Percentiles rank a stretch among this genome's conserved stretches.
Conservation (phyloP, 2,888 invertebrate species). For the Tholera decimalis region DNA sequence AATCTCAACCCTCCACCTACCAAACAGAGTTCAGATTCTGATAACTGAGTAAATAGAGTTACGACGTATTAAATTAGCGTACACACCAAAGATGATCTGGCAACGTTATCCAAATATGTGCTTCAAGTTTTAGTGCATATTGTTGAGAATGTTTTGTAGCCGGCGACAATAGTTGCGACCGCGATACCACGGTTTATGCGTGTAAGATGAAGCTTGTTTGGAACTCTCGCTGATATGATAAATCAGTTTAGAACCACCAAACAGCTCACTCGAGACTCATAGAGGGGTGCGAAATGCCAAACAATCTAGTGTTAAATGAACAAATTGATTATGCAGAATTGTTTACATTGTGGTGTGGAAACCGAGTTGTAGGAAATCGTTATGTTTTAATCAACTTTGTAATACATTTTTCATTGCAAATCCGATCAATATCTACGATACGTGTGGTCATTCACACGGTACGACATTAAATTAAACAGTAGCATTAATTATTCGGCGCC, state of each 20-base stretch:
- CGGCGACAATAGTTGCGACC: slow-evolving; percentile 75
- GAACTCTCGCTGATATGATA: slow-evolving; percentile 88
- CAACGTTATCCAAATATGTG: slow-evolving; percentile 84
- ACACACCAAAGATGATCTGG: slow-evolving; percentile 75
- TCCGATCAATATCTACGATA: slow-evolving; percentile 24
- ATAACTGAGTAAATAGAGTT: slow-evolving; percentile 56
- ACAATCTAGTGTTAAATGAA: slow-evolving; percentile 86
- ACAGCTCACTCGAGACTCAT: slow-evolving; percentile 86
- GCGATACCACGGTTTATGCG: slow-evolving; percentile 89
- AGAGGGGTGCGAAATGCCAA: slow-evolving; percentile 82
- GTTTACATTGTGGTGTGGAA: slow-evolving; percentile 55
- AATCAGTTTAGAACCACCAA: slow-evolving; percentile 88
- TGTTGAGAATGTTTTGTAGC: slow-evolving; percentile 85
- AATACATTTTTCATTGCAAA: slow-evolving; percentile 11
- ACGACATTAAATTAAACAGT: slow-evolving; percentile 10
- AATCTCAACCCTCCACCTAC: slow-evolving; percentile 67
- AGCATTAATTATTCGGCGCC: slow-evolving; percentile 43
- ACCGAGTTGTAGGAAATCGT: slow-evolving; percentile 9
- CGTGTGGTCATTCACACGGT: slow-evolving; percentile 26
- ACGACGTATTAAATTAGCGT: slow-evolving; percentile 68
- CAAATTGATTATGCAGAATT: slow-evolving; percentile 83
- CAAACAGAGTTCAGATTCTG: slow-evolving; percentile 67
- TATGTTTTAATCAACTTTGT: slow-evolving; percentile 26
- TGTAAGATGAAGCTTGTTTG: slow-evolving; percentile 91
- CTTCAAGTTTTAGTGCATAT: slow-evolving; percentile 84